Evolutionary conservation across 2,113 vertebrate species (phyloP).

Genomic region (Isichthys henryi): DNA sequence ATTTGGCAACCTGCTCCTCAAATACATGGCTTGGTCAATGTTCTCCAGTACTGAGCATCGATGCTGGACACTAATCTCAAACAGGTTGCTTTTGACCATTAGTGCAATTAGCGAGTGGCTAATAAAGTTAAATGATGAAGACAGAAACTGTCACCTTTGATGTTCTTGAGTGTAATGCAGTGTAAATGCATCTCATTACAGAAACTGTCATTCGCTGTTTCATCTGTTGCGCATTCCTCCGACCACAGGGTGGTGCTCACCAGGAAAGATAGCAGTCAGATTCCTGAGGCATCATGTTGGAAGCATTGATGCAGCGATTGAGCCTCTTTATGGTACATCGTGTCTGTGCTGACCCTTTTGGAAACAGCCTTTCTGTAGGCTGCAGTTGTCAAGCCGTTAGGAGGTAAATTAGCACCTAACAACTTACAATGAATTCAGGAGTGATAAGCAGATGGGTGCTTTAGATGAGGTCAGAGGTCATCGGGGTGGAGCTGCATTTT

Average conservation of each 20-base stretch:
- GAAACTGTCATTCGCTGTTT: not conserved
- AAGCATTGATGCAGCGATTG: not conserved
- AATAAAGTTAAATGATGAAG: not conserved
- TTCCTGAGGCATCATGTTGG: not conserved
- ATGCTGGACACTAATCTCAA: not conserved
- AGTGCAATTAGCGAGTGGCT: not conserved
- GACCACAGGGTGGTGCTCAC: not conserved
- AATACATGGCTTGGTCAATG: not conserved
- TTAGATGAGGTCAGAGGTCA: not conserved
- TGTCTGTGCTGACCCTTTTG: not conserved
- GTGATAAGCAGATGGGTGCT: not conserved
- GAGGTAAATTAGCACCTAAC: not conserved
- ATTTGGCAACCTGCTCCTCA: not conserved
- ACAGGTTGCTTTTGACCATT: not conserved
- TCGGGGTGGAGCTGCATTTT: not conserved
- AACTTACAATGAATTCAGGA: not conserved
- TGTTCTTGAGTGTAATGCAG: not conserved
- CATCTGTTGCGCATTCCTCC: not conserved
- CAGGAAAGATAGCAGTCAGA: not conserved
- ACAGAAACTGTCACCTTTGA: not conserved
- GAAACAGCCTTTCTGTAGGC: not conserved
- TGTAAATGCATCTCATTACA: not conserved
- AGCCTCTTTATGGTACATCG: not conserved
- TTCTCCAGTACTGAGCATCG: not conserved
- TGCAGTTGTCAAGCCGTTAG: not conserved